Conservation (phyloP, 2,888 invertebrate genomes). For the Saturnia pavonia region DNA sequence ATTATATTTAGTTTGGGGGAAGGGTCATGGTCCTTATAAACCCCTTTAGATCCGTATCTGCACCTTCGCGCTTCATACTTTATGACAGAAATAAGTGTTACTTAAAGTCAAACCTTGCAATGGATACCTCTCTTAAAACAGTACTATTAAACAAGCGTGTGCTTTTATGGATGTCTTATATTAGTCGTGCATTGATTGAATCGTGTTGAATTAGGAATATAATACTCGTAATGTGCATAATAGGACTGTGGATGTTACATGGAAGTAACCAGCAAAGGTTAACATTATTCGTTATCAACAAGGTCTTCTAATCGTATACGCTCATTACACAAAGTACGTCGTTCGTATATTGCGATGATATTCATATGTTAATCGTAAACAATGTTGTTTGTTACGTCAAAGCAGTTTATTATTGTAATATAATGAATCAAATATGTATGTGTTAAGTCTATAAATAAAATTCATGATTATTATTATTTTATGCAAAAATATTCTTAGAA, state of each 20-base stretch:
- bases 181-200: not conserved
- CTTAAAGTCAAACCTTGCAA: too few species aligned
- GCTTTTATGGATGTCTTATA: too few species aligned
- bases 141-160: too few species aligned
- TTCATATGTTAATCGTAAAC: not conserved
- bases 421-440: not conserved
- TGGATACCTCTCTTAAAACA: too few species aligned
- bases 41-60: too few species aligned
- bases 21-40: too few species aligned
- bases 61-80: too few species aligned
- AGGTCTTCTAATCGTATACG: not conserved
- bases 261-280: conserved; percentile 8
- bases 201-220: not conserved
- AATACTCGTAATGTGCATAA: not conserved
- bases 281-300: conserved; percentile 11
- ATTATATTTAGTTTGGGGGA: too few species aligned
- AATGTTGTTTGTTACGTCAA: not conserved
- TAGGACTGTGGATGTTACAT: not conserved
- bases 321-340: not conserved
- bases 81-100: too few species aligned
- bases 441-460: too few species aligned
- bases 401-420: not conserved
- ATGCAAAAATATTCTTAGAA: too few species aligned
- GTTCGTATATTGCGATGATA: not conserved
- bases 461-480: too few species aligned